Evolutionary conservation across 2,113 vertebrate species (phyloP).

Genomic region (Seriola rivoliana): DNA sequence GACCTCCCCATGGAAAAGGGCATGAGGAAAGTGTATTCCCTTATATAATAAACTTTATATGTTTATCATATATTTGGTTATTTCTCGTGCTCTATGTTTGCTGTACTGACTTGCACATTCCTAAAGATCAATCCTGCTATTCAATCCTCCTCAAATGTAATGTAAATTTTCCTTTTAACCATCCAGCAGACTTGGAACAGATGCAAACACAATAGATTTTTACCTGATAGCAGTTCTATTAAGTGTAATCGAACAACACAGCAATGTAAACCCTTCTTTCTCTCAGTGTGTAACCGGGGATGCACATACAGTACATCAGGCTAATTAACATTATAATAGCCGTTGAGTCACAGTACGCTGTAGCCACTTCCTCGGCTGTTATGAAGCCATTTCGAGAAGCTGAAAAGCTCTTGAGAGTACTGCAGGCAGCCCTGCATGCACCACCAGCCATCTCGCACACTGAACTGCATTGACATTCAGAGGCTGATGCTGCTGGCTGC

Average conservation of each 20-base stretch:
- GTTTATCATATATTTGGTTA: not conserved
- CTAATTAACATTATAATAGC: conserved; percentile 56
- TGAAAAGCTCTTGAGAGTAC: conserved; percentile 53
- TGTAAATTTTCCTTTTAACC: conserved; percentile 1
- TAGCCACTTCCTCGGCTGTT: conserved; percentile 48
- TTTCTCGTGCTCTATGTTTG: not conserved
- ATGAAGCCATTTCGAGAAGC: conserved; percentile 46
- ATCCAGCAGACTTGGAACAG: not conserved
- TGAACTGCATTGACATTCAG: conserved; percentile 68
- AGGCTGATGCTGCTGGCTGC: conserved; percentile 46
- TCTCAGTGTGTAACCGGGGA: conserved; percentile 11
- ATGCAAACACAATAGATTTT: conserved; percentile 8
- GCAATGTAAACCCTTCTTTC: conserved; percentile 20
- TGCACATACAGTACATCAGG: conserved; percentile 37
- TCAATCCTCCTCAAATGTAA: not conserved
- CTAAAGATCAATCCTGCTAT: conserved; percentile 2
- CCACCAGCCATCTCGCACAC: conserved; percentile 56
- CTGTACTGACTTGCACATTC: not conserved
- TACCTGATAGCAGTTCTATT: not conserved
- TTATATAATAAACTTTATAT: not conserved
- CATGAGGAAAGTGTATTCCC: not conserved
- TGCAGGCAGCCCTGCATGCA: conserved; percentile 22
- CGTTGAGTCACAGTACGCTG: conserved; percentile 19
- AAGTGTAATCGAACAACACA: conserved; percentile 26
- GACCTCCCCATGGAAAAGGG: conserved; percentile 8